These are phyloP conservation scores for Blastobasis lacticolella DNA, from an alignment of 2,888 invertebrate species.

Conservation along the genomic window DNA sequence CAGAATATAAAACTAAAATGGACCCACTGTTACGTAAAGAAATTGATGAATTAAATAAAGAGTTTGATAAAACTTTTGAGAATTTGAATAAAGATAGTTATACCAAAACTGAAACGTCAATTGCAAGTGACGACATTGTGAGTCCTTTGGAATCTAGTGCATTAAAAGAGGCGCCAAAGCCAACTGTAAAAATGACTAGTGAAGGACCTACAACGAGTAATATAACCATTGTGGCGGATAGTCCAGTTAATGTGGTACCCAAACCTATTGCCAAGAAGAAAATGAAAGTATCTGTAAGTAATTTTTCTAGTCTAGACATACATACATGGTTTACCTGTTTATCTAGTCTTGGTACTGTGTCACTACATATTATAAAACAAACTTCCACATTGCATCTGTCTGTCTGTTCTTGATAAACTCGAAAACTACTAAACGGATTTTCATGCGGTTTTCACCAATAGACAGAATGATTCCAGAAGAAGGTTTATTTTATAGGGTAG, in stretches of 20 bases:
- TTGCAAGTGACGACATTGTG: constrained; percentile 20
- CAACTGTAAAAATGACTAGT: too few relatives aligned
- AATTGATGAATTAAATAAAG: constrained; percentile 58
- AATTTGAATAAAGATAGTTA: constrained; percentile 35
- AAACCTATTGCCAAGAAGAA: constrained; percentile 63
- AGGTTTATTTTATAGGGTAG: too few relatives aligned
- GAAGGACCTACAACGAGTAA: too few relatives aligned
- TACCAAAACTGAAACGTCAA: constrained; percentile 16
- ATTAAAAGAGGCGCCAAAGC: neutral
- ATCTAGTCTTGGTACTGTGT: too few relatives aligned
- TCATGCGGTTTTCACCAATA: too few relatives aligned
- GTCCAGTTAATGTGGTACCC: constrained; percentile 11
- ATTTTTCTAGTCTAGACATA: neutral
- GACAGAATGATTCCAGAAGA: too few relatives aligned
- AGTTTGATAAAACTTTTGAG: constrained; percentile 62
- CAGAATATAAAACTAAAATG: constrained; percentile 32
- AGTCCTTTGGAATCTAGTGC: constrained; percentile 14
- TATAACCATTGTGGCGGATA: too few relatives aligned
- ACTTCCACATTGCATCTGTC: too few relatives aligned
- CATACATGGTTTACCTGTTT: too few relatives aligned
- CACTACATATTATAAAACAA: too few relatives aligned
- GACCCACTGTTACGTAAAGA: constrained; percentile 47
- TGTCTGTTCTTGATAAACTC: too few relatives aligned
- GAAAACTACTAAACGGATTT: too few relatives aligned
- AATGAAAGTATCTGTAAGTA: constrained; percentile 52